Conservation (phyloP, 30 jellyfish, hydroid and myxozoan species). For the Nemopilema nomurai region DNA sequence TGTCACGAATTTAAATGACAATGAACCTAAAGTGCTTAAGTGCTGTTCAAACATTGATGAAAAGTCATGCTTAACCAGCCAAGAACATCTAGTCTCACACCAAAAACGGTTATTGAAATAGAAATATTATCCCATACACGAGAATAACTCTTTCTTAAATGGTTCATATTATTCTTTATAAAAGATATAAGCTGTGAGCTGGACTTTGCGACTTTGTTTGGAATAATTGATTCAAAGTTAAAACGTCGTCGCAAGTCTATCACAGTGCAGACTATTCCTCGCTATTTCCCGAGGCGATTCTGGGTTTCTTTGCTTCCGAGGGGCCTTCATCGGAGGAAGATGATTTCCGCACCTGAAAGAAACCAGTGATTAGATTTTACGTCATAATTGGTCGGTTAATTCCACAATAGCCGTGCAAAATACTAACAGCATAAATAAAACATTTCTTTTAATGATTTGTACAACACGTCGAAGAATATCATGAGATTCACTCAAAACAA, state of each 20-base stretch:
- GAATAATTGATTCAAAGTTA: too few relatives aligned
- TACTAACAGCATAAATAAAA: not conserved
- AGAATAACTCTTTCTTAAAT: not conserved
- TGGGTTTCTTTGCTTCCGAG: not conserved
- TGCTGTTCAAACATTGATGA: too few relatives aligned
- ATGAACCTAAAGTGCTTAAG: too few relatives aligned
- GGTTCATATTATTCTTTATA: not conserved
- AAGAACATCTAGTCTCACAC: too few relatives aligned
- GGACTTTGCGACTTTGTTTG: not conserved
- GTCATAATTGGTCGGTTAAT: too few relatives aligned
- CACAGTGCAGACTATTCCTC: not conserved
- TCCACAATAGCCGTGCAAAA: not conserved
- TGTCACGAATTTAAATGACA: too few relatives aligned
- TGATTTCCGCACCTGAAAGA: slow-evolving; percentile 9
- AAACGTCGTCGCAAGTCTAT: not conserved
- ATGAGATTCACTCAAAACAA: not conserved
- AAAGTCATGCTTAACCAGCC: too few relatives aligned
- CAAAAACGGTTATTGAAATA: too few relatives aligned
- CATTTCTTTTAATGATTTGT: not conserved
- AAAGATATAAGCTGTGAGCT: not conserved
- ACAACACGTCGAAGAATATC: not conserved
- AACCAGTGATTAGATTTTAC: too few relatives aligned
- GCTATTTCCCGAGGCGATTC: not conserved
- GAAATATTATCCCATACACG: not conserved
- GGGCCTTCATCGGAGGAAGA: slow-evolving; percentile 17